Evolutionary conservation across 2,113 vertebrate species (phyloP).

Genomic region (Xenopus laevis): DNA sequence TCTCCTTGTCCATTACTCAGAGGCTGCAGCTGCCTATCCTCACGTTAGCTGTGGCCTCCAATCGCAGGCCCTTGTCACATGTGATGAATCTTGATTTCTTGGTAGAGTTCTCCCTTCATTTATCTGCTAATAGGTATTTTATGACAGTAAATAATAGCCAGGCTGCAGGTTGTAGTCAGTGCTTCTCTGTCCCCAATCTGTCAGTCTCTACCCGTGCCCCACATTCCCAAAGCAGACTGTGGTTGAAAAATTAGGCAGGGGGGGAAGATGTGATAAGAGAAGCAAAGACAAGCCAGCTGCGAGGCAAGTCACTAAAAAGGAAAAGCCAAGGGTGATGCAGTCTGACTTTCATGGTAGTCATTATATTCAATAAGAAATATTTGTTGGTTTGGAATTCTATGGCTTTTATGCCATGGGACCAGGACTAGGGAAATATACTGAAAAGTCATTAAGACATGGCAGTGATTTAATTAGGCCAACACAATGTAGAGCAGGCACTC

Average conservation of each 20-base stretch:
- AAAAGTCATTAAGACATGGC: no score
- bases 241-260: slow-evolving; percentile 26
- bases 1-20: slow-evolving; percentile 35
- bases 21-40: slow-evolving; percentile 45
- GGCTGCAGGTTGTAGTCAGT: slow-evolving; percentile 49
- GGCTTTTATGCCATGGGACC: no score
- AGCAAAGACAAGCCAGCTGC: slow-evolving; percentile 12
- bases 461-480: no score
- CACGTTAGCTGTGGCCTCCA: slow-evolving; percentile 53
- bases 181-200: slow-evolving; percentile 52
- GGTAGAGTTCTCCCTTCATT: slow-evolving; percentile 56
- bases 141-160: slow-evolving; percentile 53
- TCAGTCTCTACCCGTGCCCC: slow-evolving; percentile 57
- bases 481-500: no score
- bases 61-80: slow-evolving; percentile 55
- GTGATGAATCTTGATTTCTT: slow-evolving; percentile 66
- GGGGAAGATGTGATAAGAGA: slow-evolving; percentile 15
- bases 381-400: no score
- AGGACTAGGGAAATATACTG: no score
- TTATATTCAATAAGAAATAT: no score
- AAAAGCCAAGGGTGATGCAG: no score
- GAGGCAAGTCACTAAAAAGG: background rate
- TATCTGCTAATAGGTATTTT: slow-evolving; percentile 60
- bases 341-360: no score
- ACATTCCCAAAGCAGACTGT: slow-evolving; percentile 49